These are phyloP conservation scores for Climacteris rufus DNA, from an alignment of 2,113 vertebrate genomes.

Conservation along the genomic window DNA sequence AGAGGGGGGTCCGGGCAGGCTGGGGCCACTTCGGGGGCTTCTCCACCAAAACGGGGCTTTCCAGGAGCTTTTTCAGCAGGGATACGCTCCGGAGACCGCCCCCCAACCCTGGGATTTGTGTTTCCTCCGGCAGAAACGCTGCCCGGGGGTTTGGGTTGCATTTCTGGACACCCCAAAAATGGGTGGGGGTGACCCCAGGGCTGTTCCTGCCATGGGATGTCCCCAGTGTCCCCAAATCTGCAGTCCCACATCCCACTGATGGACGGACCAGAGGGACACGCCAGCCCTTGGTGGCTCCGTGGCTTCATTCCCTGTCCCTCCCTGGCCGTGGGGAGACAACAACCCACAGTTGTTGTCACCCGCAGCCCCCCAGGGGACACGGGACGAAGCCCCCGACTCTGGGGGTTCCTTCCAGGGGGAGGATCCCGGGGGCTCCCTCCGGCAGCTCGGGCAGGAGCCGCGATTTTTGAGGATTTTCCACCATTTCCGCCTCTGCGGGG, in stretches of 20 bases:
- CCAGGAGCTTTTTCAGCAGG: background rate
- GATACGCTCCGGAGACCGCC: fast-evolving
- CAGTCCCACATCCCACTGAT: fast-evolving
- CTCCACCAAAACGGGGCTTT: background rate
- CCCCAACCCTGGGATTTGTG: fast-evolving
- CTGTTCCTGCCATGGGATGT: background rate
- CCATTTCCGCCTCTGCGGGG: background rate
- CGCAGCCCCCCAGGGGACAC: background rate
- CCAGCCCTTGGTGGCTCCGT: fast-evolving
- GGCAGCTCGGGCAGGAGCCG: background rate
- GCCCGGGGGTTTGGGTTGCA: fast-evolving
- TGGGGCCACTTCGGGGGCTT: background rate
- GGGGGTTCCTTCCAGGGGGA: background rate
- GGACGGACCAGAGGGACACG: background rate
- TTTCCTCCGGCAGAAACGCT: background rate
- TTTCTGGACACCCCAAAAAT: too few relatives aligned
- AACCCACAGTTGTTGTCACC: too few relatives aligned
- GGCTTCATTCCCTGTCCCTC: background rate
- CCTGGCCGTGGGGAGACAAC: fast-evolving
- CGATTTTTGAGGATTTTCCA: background rate
- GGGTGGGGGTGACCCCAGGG: too few relatives aligned
- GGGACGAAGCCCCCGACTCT: fast-evolving
- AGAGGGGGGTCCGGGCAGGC: background rate
- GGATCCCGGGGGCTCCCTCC: fast-evolving
- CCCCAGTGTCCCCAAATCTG: fast-evolving